phyloP scores from a whole-genome alignment of 2,797 vertebrate species.

The Diceros bicornis region DNA sequence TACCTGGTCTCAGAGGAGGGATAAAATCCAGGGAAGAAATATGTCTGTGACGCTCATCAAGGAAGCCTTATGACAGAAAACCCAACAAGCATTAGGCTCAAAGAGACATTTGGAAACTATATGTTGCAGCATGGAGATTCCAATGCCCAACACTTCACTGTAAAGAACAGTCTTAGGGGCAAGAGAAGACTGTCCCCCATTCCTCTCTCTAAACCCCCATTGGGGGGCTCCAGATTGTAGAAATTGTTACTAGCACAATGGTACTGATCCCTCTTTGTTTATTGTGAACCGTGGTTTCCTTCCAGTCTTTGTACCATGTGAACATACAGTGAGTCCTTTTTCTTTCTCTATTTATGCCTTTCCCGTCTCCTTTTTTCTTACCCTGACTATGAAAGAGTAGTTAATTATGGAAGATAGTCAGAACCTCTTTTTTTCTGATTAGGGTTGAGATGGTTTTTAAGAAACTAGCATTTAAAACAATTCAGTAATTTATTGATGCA shows the following conservation, averaged over 20 bases:
- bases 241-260: neutral
- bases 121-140: neutral
- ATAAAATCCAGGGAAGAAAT: neutral
- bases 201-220: neutral
- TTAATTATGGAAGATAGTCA: neutral
- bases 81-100: neutral
- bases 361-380: neutral
- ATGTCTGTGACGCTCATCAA: neutral
- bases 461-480: neutral
- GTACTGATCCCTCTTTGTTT: neutral
- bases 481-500: neutral
- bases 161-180: neutral
- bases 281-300: neutral
- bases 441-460: neutral
- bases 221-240: neutral
- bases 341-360: neutral
- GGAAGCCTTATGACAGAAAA: neutral
- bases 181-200: rapidly evolving
- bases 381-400: neutral
- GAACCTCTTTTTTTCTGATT: neutral
- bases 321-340: neutral
- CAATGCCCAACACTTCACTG: neutral
- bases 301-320: neutral
- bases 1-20: neutral
- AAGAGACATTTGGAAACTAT: neutral